Evolutionary conservation across 37 sponge, comb jelly and placozoan genomes (phyloP), one percentile per base, ranked within the genome.

Genomic region (Cliona cf. orientalis): DNA sequence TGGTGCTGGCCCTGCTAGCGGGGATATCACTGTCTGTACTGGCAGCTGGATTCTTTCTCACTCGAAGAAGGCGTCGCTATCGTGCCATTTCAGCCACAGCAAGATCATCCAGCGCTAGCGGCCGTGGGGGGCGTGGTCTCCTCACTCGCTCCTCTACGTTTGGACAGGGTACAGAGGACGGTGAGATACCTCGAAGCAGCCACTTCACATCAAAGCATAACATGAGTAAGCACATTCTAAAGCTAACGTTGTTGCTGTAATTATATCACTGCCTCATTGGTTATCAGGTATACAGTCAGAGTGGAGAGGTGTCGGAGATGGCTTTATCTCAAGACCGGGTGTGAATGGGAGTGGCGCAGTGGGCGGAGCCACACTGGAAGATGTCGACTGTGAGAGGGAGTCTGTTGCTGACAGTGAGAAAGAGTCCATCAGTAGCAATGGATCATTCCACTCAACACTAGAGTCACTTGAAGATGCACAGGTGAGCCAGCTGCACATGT

Each of bases 21-120:
- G 82, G 88, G 9, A n/a, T 81, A 22, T 88, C 88, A 25, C 46
- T 81, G 0, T 67, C 76, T 25, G 41, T 81, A 22, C 53, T 88
- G 36, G 59, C 61, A 2, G 77, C 88, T 68, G 88, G 88, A 29
- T 70, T 44, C 41, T n/a, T 88, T 5, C 71, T 88, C 42, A 57
- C 46, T 4, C 56, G 60, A 19, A 64, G 82, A 22, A 46, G 82
- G 26, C 59, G 88, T 1, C 42, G 82, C 23, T 88, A 88, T 68
- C 58, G 82, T 58, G 76, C 88, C 0, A 68, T 88, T 28, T 35
- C 69, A 14, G 49, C 74, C 22, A 32, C 65, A 19, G 25, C 62
- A 19, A 22, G 7, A 26, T 7, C 28, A 9, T 6, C 11, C 6
- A n/a, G 63, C 63, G n/a, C n/a, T n/a, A n/a, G n/a, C n/a, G n/a